Percentiles rank a stretch among this genome's conserved stretches.
phyloP scores from a whole-genome alignment of 1,140 invertebrate genomes.

The Trichonephila clavipes region DNA sequence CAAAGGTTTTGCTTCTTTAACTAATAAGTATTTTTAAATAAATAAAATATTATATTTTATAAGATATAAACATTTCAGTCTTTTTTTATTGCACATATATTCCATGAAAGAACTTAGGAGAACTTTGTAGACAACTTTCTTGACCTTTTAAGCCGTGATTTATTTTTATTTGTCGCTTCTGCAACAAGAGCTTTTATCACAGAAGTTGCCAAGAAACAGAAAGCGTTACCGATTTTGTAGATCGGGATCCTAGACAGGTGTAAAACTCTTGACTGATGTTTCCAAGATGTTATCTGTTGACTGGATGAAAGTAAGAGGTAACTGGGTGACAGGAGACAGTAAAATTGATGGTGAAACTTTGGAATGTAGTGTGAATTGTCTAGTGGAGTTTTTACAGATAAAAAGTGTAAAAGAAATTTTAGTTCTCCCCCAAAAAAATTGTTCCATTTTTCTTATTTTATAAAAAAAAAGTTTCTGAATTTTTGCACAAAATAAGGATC shows the following conservation, averaged over 20 bases:
- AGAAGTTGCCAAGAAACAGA: background rate
- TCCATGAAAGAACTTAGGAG: no score
- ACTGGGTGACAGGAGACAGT: background rate
- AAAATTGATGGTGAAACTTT: background rate
- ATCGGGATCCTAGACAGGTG: background rate
- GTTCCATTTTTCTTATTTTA: no score
- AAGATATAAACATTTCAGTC: no score
- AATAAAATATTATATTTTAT: no score
- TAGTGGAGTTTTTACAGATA: background rate
- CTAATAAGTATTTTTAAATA: no score
- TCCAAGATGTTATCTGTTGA: background rate
- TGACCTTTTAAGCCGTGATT: background rate
- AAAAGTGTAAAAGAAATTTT: background rate
- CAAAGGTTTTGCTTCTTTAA: no score
- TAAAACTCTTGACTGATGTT: background rate
- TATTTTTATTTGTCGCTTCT: background rate
- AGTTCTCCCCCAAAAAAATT: no score
- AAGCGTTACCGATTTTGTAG: background rate
- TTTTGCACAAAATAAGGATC: no score
- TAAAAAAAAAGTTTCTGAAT: background rate
- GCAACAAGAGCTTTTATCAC: slow-evolving; percentile 11
- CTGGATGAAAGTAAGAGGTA: background rate
- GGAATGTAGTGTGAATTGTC: background rate
- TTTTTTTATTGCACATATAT: no score
- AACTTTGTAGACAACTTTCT: background rate